phyloP scores from a whole-genome alignment of 2,113 vertebrate species.

The Syngnathoides biaculeatus region DNA sequence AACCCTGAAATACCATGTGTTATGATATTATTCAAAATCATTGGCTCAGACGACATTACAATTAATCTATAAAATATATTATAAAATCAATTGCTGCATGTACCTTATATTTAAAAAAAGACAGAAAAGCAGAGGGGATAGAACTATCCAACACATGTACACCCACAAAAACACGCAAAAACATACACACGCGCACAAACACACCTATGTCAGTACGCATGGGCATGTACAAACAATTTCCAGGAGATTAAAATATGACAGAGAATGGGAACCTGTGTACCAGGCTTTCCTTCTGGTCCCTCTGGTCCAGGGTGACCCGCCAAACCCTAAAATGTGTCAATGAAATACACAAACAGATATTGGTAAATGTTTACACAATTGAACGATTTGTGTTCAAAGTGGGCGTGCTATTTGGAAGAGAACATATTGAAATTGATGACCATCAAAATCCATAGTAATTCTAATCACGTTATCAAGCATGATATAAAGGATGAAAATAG shows the following conservation, averaged over 20 bases:
- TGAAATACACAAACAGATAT: slow-evolving; percentile 20
- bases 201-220: no score
- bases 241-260: slow-evolving; percentile 71
- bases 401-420: not conserved
- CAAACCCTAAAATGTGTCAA: slow-evolving; percentile 70
- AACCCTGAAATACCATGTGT: no score
- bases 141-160: slow-evolving; percentile 5
- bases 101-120: not conserved
- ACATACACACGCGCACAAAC: not conserved
- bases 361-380: not conserved
- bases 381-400: not conserved
- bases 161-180: no score
- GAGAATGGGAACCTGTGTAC: slow-evolving; percentile 84
- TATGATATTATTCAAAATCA: no score
- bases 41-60: no score
- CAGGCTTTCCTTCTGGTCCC: slow-evolving; percentile 82
- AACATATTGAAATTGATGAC: not conserved
- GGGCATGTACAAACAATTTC: slow-evolving; percentile 17
- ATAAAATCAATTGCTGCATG: not conserved
- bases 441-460: not conserved
- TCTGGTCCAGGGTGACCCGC: slow-evolving; percentile 72
- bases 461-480: not conserved
- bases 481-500: not conserved
- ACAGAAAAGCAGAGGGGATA: not conserved
- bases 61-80: no score